Conservation (phyloP, 2,113 vertebrate genomes). For the Corythaeola cristata region DNA sequence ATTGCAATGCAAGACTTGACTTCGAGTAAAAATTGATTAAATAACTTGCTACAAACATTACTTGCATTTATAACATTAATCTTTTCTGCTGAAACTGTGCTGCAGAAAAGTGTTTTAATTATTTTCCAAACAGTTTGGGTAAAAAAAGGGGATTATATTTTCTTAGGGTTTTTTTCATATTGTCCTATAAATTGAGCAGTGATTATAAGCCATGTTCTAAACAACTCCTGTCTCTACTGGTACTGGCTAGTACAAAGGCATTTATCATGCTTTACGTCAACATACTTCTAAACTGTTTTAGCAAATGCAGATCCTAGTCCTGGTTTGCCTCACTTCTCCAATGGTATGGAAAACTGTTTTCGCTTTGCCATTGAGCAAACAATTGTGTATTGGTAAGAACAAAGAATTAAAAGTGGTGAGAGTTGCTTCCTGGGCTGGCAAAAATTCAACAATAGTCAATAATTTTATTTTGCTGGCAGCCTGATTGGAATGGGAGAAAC, state of each 20-base stretch:
- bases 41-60: background rate
- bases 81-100: background rate
- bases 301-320: background rate
- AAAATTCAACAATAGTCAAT: background rate
- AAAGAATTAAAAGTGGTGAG: background rate
- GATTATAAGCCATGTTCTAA: background rate
- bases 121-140: background rate
- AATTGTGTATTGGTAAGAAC: background rate
- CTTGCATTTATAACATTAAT: background rate
- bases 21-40: background rate
- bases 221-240: background rate
- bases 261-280: background rate
- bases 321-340: background rate
- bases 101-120: background rate
- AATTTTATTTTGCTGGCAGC: background rate
- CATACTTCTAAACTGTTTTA: background rate
- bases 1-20: background rate
- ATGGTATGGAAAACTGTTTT: background rate
- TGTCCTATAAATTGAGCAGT: background rate
- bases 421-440: background rate
- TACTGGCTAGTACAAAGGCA: background rate
- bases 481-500: background rate
- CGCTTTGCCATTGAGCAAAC: background rate
- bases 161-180: rapidly evolving
- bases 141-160: background rate